Conservation (phyloP, 2,888 invertebrate genomes). For the Lydus trimaculatus region DNA sequence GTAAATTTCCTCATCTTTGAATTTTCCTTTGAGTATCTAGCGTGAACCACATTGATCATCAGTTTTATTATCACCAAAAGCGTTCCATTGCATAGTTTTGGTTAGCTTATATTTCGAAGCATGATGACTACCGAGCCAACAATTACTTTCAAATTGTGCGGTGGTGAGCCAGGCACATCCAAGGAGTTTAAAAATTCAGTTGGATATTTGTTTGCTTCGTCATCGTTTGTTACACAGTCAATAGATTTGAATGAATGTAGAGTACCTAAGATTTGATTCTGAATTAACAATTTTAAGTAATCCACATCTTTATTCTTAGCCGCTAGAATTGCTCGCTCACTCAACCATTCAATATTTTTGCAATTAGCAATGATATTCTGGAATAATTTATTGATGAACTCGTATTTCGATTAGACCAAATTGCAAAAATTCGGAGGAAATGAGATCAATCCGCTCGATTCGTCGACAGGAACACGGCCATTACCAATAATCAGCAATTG, state of each 20-base stretch:
- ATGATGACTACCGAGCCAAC: conserved; percentile 14
- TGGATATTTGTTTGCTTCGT: conserved; percentile 36
- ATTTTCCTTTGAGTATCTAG: too few relatives aligned
- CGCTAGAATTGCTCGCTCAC: conserved; percentile 39
- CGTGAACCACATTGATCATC: too few relatives aligned
- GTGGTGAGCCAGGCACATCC: conserved; percentile 24
- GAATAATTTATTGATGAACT: conserved; percentile 44
- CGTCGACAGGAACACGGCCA: conserved; percentile 45
- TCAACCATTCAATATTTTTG: conserved; percentile 42
- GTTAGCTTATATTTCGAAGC: not conserved
- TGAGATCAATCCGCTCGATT: conserved; percentile 49
- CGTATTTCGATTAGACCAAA: conserved; percentile 40
- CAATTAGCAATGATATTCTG: conserved; percentile 42
- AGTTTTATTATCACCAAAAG: too few relatives aligned
- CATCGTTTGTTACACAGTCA: conserved; percentile 26
- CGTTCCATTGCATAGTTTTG: conserved; percentile 22
- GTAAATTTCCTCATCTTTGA: too few relatives aligned
- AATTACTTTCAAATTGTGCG: conserved; percentile 32
- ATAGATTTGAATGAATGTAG: conserved; percentile 30
- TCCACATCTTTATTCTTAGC: conserved; percentile 50
- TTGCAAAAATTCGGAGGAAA: conserved; percentile 51
- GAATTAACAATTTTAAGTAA: conserved; percentile 48
- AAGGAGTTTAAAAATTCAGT: conserved; percentile 29
- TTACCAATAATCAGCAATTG: conserved; percentile 53
- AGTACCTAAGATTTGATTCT: conserved; percentile 37